phyloP scores from a whole-genome alignment of 2,888 invertebrate species.

The Arctia plantaginis region DNA sequence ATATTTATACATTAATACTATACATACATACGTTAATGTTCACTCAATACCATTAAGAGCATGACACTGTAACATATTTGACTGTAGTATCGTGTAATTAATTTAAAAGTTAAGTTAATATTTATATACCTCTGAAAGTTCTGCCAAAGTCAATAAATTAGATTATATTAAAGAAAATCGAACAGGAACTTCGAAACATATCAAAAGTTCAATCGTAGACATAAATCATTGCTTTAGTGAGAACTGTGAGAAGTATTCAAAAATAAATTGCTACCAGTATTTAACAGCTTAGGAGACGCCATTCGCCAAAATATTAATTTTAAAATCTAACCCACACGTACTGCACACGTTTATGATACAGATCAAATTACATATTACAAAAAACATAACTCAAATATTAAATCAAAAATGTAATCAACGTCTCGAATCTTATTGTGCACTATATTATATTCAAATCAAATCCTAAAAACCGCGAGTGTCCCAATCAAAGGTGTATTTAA shows the following conservation, averaged over 20 bases:
- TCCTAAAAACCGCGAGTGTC: conserved; percentile 57
- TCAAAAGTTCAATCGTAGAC: neutral
- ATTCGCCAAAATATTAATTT: conserved; percentile 4
- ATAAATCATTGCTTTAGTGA: neutral
- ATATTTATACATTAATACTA: too few species aligned
- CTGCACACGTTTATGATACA: conserved; percentile 5
- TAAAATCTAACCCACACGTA: neutral
- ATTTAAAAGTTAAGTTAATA: too few species aligned
- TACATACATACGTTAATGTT: too few species aligned
- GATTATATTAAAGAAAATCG: neutral
- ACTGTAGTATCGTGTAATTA: too few species aligned
- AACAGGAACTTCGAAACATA: neutral
- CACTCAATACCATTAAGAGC: too few species aligned
- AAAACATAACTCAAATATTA: conserved; percentile 22
- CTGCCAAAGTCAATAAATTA: neutral
- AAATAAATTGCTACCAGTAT: neutral
- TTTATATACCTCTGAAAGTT: neutral
- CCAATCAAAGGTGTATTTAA: conserved; percentile 49
- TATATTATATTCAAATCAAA: conserved; percentile 64
- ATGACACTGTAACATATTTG: too few species aligned
- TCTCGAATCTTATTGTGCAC: conserved; percentile 48
- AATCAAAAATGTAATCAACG: conserved; percentile 39
- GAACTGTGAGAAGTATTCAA: neutral
- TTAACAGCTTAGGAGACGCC: neutral
- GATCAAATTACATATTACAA: conserved; percentile 20